Conservation (phyloP, 2,797 vertebrate genomes). For the Syngnathus rostellatus region DNA sequence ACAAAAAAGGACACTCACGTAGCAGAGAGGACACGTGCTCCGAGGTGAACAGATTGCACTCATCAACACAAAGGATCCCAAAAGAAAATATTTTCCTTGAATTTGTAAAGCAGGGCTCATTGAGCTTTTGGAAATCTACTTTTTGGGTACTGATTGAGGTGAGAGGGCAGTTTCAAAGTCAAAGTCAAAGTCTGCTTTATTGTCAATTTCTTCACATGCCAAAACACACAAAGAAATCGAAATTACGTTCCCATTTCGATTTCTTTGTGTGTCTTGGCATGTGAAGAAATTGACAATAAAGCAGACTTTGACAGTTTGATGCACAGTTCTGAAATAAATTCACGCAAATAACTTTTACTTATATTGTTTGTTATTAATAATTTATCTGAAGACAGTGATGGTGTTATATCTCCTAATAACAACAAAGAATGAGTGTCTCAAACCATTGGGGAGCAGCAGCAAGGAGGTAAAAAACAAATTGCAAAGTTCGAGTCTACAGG, state of each 20-base stretch:
- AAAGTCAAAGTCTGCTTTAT: too few species aligned
- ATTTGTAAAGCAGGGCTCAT: neutral
- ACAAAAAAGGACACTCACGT: neutral
- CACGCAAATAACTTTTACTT: too few species aligned
- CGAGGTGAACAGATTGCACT: constrained; percentile 21
- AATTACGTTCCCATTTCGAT: too few species aligned
- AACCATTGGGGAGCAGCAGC: neutral
- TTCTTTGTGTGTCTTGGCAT: too few species aligned
- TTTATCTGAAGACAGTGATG: too few species aligned
- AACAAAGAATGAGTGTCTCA: neutral
- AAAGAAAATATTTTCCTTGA: neutral
- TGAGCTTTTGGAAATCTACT: neutral
- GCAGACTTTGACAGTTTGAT: too few species aligned
- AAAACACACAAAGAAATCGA: too few species aligned
- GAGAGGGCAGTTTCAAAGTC: neutral
- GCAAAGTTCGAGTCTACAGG: constrained; percentile 37
- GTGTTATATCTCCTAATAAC: too few species aligned
- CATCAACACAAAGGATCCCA: constrained; percentile 33
- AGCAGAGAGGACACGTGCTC: constrained; percentile 26
- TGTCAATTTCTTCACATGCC: too few species aligned
- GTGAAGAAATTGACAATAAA: too few species aligned
- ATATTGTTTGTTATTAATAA: too few species aligned
- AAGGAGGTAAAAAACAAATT: constrained; percentile 6
- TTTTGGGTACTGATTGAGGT: neutral
- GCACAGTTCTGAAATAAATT: too few species aligned